A percentile compares a stretch with the other conserved stretches of the same genome.
Conservation (phyloP, 2,888 invertebrate species). For the Rhagonycha fulva region DNA sequence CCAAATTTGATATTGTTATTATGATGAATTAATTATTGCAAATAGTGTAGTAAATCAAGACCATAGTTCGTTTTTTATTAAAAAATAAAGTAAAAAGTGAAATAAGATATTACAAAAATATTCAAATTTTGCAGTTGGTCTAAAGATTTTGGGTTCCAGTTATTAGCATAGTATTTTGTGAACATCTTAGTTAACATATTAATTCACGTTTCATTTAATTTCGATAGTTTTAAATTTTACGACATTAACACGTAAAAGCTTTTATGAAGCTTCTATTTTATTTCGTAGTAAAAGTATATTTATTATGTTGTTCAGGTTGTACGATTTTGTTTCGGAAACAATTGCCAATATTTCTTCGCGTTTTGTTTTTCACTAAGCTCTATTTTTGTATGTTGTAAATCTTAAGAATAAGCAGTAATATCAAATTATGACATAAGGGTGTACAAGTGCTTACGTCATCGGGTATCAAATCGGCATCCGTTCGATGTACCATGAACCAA, state of each 20-base stretch:
- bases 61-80: neutral
- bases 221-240: neutral
- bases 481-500: slow-evolving; percentile 40
- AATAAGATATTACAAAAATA: neutral
- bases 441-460: slow-evolving; percentile 30
- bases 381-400: neutral
- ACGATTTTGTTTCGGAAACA: neutral
- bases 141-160: neutral
- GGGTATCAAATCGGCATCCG: slow-evolving; percentile 28
- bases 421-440: slow-evolving; percentile 19
- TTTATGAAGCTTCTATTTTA: neutral
- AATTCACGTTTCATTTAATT: neutral
- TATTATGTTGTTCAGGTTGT: neutral
- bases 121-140: neutral
- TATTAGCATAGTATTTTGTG: too few relatives aligned
- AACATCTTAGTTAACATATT: neutral
- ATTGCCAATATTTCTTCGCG: neutral
- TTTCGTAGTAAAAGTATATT: neutral
- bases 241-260: neutral
- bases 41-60: too few relatives aligned
- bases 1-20: too few relatives aligned
- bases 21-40: too few relatives aligned
- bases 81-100: neutral
- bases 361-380: neutral
- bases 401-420: slow-evolving; percentile 5